Conservation (phyloP, 2,113 vertebrate species). For the Pithys albifrons region DNA sequence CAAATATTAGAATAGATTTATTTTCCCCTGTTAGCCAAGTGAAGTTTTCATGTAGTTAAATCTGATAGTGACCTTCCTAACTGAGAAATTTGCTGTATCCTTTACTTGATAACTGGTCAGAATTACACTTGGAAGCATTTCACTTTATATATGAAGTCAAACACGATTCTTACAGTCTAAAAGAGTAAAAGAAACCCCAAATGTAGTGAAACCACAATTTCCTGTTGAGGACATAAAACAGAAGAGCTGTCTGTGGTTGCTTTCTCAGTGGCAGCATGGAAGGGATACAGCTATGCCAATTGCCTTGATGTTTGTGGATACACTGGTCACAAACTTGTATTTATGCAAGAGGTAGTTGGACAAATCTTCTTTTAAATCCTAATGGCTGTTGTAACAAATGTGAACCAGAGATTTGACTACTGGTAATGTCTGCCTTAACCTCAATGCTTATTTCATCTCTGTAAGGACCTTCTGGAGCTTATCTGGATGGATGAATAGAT, state of each 20-base stretch:
- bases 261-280: conserved; percentile 8
- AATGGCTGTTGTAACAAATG: background rate
- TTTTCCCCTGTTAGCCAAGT: background rate
- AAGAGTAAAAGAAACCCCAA: background rate
- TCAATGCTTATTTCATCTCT: background rate
- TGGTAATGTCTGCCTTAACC: background rate
- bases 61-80: background rate
- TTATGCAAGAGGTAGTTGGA: background rate
- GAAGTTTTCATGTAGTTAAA: background rate
- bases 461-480: background rate
- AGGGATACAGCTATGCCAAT: background rate
- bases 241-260: conserved; percentile 18
- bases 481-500: background rate
- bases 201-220: conserved; percentile 32
- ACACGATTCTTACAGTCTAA: background rate
- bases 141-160: background rate
- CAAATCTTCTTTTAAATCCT: conserved; percentile 22
- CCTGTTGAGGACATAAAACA: conserved; percentile 25
- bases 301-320: background rate
- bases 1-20: background rate
- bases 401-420: background rate
- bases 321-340: background rate
- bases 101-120: conserved; percentile 1
- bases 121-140: background rate
- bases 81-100: background rate